phyloP scores from a whole-genome alignment of 2,888 invertebrate species.

The Julus scanicus region DNA sequence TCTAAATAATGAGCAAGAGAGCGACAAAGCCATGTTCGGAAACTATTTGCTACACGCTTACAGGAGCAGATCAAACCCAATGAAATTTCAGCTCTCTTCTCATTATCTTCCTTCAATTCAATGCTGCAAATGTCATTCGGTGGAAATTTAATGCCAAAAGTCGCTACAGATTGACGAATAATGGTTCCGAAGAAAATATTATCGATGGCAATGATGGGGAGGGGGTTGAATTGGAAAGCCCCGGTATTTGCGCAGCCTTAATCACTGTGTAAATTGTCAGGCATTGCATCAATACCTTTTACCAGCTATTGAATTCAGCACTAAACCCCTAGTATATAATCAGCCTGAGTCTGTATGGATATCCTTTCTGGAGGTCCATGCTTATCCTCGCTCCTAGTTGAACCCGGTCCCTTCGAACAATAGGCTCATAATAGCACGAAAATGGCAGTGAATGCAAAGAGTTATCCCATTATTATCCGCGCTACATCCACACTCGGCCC shows the following conservation, averaged over 20 bases:
- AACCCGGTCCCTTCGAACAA: neutral
- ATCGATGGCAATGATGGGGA: conserved; percentile 5
- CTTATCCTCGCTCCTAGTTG: neutral
- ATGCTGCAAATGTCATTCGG: neutral
- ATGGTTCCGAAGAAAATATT: neutral
- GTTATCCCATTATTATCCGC: conserved; percentile 49
- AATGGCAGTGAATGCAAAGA: conserved; percentile 50
- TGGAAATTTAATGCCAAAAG: conserved; percentile 18
- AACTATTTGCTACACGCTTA: too few relatives aligned
- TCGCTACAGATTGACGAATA: neutral
- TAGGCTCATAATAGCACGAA: conserved; percentile 51
- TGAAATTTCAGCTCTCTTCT: neutral
- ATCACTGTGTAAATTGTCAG: conserved; percentile 37
- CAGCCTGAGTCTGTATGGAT: conserved; percentile 22
- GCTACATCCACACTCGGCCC: neutral
- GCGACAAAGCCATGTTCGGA: too few relatives aligned
- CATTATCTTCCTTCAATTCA: neutral
- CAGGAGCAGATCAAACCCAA: neutral
- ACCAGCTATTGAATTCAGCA: neutral
- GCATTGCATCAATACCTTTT: conserved; percentile 48
- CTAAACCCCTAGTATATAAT: conserved; percentile 43
- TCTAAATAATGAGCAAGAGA: too few relatives aligned
- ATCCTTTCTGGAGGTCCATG: conserved; percentile 7
- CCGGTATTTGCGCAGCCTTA: conserved; percentile 8
- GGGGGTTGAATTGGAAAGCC: neutral